Conservation (phyloP, 2,113 vertebrate species). For the Oreochromis tanganicae region DNA sequence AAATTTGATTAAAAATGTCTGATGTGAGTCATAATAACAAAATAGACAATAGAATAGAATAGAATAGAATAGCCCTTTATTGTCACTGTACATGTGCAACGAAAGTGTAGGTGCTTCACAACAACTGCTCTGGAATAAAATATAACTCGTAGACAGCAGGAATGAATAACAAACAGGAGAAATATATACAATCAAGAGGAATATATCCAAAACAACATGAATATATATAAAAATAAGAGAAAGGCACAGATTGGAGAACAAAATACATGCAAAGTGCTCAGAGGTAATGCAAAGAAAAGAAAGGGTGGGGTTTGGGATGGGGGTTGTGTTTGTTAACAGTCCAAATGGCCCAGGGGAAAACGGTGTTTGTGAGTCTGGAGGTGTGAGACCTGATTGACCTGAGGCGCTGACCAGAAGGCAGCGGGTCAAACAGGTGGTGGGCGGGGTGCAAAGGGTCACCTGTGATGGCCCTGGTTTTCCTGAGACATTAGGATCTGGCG, state of each 20-base stretch:
- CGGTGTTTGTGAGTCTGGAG: background rate
- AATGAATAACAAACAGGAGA: background rate
- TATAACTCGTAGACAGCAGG: background rate
- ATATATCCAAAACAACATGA: background rate
- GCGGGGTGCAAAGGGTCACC: background rate
- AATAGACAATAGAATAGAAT: background rate
- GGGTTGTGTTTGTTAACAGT: background rate
- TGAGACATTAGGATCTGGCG: background rate
- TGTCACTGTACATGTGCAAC: background rate
- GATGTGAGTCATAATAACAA: background rate
- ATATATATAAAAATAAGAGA: background rate
- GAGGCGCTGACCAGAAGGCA: background rate
- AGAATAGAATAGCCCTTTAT: background rate
- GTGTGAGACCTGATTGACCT: background rate
- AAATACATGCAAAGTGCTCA: background rate
- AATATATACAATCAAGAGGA: background rate
- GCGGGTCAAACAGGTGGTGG: background rate
- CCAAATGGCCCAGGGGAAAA: background rate
- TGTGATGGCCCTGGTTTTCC: background rate
- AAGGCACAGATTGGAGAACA: background rate
- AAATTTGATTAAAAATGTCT: accelerated
- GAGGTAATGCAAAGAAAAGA: background rate
- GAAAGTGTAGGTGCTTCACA: background rate
- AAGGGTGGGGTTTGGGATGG: background rate
- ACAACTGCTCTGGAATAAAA: background rate